These are phyloP conservation scores for Neotoxoptera formosana DNA, from an alignment of 1,140 invertebrate genomes.

Conservation along the genomic window DNA sequence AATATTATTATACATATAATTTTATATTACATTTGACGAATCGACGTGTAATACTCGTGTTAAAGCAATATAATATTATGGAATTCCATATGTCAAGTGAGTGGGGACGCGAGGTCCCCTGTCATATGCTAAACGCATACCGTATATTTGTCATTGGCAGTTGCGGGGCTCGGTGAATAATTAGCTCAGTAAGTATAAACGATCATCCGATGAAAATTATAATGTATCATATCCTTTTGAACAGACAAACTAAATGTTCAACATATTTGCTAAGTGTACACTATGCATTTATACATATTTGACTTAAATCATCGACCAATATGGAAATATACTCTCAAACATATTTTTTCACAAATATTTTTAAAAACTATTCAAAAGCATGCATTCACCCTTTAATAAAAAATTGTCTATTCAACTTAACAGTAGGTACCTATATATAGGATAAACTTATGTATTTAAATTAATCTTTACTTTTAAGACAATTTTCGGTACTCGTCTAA, in stretches of 20 bases:
- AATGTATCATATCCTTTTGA: neutral
- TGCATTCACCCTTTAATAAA: neutral
- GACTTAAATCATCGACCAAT: neutral
- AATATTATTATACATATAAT: no score
- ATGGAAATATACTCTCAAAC: neutral
- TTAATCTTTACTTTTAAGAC: no score
- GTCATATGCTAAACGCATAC: neutral
- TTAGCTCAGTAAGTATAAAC: neutral
- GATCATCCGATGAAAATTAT: neutral
- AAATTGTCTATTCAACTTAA: neutral
- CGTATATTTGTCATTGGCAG: neutral
- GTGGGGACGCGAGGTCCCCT: neutral
- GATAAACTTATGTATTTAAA: neutral
- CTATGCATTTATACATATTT: neutral
- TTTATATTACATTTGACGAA: neutral
- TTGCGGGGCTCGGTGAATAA: neutral
- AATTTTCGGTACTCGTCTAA: no score
- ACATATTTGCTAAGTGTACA: neutral
- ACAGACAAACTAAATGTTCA: neutral
- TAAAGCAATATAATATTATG: neutral
- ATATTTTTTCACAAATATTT: neutral
- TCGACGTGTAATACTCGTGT: neutral
- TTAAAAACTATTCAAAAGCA: neutral
- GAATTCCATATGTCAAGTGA: neutral
- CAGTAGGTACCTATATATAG: neutral